Evolutionary conservation across 2,113 vertebrate genomes (phyloP), one percentile per base, ranked within the genome.

Genomic region (Donacobius atricapilla): DNA sequence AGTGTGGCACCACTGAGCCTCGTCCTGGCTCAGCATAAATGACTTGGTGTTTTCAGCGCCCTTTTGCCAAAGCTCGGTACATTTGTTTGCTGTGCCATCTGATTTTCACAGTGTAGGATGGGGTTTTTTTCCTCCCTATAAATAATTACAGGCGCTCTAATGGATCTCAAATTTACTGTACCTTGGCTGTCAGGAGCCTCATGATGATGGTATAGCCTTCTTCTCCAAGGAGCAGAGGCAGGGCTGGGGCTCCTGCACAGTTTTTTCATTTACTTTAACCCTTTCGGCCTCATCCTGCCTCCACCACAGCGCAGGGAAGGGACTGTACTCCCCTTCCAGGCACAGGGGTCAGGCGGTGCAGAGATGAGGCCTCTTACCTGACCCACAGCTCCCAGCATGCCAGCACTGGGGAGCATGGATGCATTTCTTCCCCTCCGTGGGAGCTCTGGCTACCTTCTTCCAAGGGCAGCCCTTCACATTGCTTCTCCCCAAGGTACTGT

Each of bases 131-230:
- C 21, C 25, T 92, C 78, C 83, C 94, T 92, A 96, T 97, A 96
- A 97, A 97, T 97, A 97, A 97, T 97, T 96, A 95, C 95, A 96
- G 96, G 77, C 87, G 2, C 77, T 87, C 94, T 97, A 97, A 97
- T 95, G 96, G 92, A 93, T 97, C 90, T 96, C 93, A 53, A 85
- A 91, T 92, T 91, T 69, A 64, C 76, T 44, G 63, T 87, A 94
- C 95, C 96, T 96, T 92, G 54, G 81, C 94, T 96, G 92, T 93
- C 91, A 90, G 82, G 61, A 95, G 63, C 72, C 35, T 66, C 76
- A 48, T 3, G 27, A 75, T 60, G 42, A 76, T 13, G 9, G 42
- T 77, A 8, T 21, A 65, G 39, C 65, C 61, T 66, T 73, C 79
- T 27, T 87, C 90, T 47, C 79, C 78, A 15, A 64, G 87, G 69